A percentile compares a stretch with the other conserved stretches of the same genome.
Evolutionary conservation across 2,888 invertebrate genomes (phyloP).

Genomic region (Phaonia tiefii): DNA sequence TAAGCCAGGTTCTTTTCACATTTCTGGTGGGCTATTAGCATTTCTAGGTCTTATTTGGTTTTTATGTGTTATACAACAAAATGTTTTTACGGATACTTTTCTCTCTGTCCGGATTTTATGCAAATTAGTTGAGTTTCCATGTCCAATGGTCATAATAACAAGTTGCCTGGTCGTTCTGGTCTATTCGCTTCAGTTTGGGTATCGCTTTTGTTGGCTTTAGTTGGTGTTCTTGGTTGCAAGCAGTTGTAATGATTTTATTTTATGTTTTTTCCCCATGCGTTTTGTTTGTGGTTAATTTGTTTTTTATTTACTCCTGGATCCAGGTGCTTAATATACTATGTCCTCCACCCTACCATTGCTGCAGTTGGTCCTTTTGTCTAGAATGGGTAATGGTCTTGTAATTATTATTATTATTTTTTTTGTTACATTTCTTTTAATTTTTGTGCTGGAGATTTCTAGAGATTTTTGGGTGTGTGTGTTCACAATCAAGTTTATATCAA

Average conservation of each 20-base stretch:
- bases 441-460: not conserved
- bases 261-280: conserved; percentile 20
- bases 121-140: conserved; percentile 61
- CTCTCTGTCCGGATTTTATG: conserved; percentile 45
- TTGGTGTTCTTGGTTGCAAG: conserved; percentile 2
- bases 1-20: not conserved
- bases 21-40: not conserved
- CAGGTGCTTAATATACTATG: conserved; percentile 36
- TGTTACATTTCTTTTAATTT: conserved; percentile 8
- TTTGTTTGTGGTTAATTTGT: conserved; percentile 53
- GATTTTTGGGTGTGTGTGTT: not conserved
- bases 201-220: conserved; percentile 12
- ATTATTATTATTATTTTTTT: not conserved
- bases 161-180: conserved; percentile 6
- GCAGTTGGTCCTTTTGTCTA: too few relatives aligned
- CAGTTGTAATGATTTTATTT: conserved; percentile 17
- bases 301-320: conserved; percentile 49
- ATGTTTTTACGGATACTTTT: not conserved
- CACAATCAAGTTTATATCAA: too few relatives aligned
- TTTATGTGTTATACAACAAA: not conserved
- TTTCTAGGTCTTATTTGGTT: not conserved
- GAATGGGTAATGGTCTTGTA: not conserved
- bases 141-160: conserved; percentile 37
- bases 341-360: too few relatives aligned
- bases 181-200: not conserved